Conservation (phyloP, 2,797 vertebrate species). For the Pterois miles region DNA sequence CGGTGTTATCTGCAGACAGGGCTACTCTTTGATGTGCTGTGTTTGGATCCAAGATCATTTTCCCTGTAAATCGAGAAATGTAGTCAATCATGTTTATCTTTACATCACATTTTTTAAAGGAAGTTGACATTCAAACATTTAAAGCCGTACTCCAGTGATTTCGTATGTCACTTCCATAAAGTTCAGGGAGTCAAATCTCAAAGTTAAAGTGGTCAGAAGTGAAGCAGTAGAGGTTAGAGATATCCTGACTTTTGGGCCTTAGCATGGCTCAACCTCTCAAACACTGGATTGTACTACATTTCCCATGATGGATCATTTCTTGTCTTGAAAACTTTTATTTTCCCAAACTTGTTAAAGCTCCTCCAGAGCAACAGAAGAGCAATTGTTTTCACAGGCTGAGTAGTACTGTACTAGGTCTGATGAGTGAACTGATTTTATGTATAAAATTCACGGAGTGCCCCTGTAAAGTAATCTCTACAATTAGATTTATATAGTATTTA, state of each 20-base stretch:
- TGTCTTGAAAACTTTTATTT: background rate
- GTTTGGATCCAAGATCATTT: conserved; percentile 35
- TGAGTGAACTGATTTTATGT: too few relatives aligned
- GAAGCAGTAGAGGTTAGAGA: background rate
- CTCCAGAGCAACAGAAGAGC: background rate
- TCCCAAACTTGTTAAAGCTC: background rate
- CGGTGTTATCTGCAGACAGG: conserved; percentile 38
- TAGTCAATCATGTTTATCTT: background rate
- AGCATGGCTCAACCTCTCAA: background rate
- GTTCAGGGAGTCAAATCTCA: background rate
- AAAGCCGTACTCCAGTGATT: background rate
- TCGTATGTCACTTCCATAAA: background rate
- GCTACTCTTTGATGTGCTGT: conserved; percentile 59
- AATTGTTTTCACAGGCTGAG: background rate
- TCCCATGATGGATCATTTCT: background rate
- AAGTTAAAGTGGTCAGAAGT: background rate
- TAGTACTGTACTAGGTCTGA: too few relatives aligned
- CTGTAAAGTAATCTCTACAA: background rate
- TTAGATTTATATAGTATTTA: background rate
- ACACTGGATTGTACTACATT: background rate
- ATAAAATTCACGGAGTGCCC: too few relatives aligned
- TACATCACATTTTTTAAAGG: background rate
- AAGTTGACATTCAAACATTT: background rate
- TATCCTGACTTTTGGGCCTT: background rate
- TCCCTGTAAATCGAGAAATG: conserved; percentile 44